These are phyloP conservation scores for Poeciliopsis turrubarensis DNA, from an alignment of 2,113 vertebrate genomes.

Conservation along the genomic window DNA sequence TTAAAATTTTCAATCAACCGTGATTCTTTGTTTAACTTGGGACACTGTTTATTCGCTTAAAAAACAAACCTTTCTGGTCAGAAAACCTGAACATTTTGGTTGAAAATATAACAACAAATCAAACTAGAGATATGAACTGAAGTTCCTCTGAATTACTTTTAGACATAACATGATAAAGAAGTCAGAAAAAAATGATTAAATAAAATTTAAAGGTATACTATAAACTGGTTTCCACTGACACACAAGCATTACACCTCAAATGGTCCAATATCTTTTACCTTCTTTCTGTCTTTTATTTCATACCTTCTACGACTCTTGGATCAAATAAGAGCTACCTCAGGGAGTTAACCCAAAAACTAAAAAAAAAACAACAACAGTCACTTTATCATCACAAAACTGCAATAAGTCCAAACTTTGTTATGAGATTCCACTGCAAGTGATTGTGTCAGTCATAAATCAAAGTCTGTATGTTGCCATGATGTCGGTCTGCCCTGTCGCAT, in stretches of 20 bases:
- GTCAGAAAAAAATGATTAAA: neutral
- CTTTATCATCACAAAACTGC: constrained; percentile 18
- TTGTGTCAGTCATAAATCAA: constrained; percentile 19
- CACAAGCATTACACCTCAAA: neutral
- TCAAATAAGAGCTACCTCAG: constrained; percentile 31
- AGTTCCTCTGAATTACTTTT: neutral
- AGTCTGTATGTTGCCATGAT: neutral
- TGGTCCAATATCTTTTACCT: neutral
- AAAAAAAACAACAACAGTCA: constrained; percentile 16
- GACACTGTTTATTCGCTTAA: neutral
- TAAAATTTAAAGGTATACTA: neutral
- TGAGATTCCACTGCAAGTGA: neutral
- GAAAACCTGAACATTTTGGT: neutral
- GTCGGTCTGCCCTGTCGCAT: neutral
- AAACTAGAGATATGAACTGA: neutral
- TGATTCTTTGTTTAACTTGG: neutral
- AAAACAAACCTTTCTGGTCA: neutral
- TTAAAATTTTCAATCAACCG: neutral
- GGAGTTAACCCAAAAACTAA: constrained; percentile 33
- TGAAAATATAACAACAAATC: neutral
- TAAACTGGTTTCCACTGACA: neutral
- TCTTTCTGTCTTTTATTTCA: constrained; percentile 24
- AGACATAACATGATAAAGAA: neutral
- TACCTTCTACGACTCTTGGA: constrained; percentile 24
- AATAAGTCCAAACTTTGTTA: constrained; percentile 13